Base-by-base conservation (phyloP, 2,113 vertebrate species). In the Synchiropus splendidus region DNA sequence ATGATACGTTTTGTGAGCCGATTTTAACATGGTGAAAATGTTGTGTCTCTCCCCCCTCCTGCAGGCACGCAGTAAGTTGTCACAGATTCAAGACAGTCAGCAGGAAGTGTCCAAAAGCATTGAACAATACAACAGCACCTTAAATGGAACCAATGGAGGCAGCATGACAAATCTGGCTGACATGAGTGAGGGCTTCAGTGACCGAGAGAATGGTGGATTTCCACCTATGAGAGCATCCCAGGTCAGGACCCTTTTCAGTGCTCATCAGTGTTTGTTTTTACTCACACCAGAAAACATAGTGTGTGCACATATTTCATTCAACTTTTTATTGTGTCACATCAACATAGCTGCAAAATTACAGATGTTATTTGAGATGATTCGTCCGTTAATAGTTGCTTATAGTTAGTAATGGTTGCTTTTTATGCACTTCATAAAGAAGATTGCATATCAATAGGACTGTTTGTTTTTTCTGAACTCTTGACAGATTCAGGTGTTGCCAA, bases 61-160 rank as follows among this genome's bases (percentile, higher is more conserved):
- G 3, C 68, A 97, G 94, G 92, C 92, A 8, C 89, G 94, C 48
- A 94, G 82, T 70, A 95, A 92, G 49, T 82, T 98, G 16, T 92
- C 89, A 2, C 92, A 92, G 52, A 87, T 98, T 54, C 92, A 96
- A 1, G 91, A 95, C 56, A 91, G 77, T 58, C 92, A 88, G 15
- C 89, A 90, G 48, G 92, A 97, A 42, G 84, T 90, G 58, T 89
- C 58, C 36, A 86, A 85, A 65, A 89, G 80, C 70, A 85, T 95
- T 1, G 91, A 93, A 36, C 90, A 91, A 46, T 90, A 87, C 35
- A 90, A 83, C n/a, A 87, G 82, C 64, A 84, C 75, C 2, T 74
- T 94, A 17, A 92, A 96, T 2, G 91, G 92, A 11, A 77, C 88
- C n/a, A 83, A 89, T 0, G 82, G 89, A 0, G 86, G 89, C 8